Base-by-base conservation (phyloP, 2,888 invertebrate genomes). In the Proisotoma minuta region DNA sequence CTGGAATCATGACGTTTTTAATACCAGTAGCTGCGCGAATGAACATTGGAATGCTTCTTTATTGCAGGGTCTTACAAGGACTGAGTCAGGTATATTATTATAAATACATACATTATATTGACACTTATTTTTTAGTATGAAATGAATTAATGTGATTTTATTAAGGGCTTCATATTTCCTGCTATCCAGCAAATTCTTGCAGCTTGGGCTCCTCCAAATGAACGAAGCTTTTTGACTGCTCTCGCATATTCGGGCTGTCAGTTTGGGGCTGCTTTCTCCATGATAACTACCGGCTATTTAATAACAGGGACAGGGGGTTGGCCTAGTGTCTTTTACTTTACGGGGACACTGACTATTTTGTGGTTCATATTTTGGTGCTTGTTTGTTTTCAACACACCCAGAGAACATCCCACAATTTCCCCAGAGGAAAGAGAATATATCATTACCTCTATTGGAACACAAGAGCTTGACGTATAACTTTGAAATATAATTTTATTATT, bases 121-220 rank as follows among this genome's bases (percentile, higher is more conserved):
- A n/a, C n/a, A n/a, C n/a, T 34, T 34, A 34, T 34, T 34, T 15
- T 10, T 10, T 34, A 34, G 8, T 34, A 8, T 34, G 15, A 34
- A 34, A 34, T 34, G 15, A 15, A 15, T 10, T 34, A 15, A 34
- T 34, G 15, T 10, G 8, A 15, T 8, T 34, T 15, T 34, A 15
- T 26, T 63, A 70, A 84, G 83, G 91, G 91, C 29, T 91, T 92
- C 2, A 91, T 91, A 8, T 94, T 91, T 78, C 95, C 96, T 18
- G 88, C 93, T 0, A 93, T 95, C 91, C 92, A 94, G 78, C 87
- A 88, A 22, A 88, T 96, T 87, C 81, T 94, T 75, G 90, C 93
- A 0, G 83, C 86, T 70, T 96, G 95, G 96, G 89, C 93, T 57
- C 95, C 95, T 4, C 93, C 93, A 1, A 77, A 89, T 74, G 95